Conservation (phyloP, 2,888 invertebrate genomes). For the Tetragnatha montana region DNA sequence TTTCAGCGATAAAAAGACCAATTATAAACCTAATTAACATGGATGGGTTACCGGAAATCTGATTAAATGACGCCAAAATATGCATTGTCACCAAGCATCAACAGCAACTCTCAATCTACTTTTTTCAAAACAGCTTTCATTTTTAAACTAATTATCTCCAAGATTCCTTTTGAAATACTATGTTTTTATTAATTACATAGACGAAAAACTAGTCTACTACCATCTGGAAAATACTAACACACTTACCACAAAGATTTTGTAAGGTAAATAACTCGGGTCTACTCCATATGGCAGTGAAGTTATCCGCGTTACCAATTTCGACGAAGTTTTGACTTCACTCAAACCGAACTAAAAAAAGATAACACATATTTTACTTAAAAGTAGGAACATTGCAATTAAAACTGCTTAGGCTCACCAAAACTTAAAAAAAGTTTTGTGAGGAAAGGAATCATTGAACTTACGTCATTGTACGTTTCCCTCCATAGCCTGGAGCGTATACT, state of each 20-base stretch:
- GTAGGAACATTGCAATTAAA: background rate
- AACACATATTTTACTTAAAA: background rate
- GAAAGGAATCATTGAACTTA: conserved; percentile 73
- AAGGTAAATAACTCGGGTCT: conserved; percentile 77
- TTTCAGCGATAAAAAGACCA: no score
- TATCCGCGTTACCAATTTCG: conserved; percentile 85
- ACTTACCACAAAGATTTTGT: conserved; percentile 58
- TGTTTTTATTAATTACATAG: no score
- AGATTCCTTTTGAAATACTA: no score
- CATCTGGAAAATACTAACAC: background rate
- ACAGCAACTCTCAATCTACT: no score
- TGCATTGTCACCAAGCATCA: no score
- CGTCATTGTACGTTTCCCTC: conserved; percentile 85
- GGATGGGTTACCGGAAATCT: no score
- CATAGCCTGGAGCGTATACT: conserved; percentile 84
- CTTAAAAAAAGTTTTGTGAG: background rate
- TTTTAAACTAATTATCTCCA: no score
- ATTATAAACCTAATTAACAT: no score
- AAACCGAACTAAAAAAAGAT: conserved; percentile 51
- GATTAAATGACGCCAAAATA: no score
- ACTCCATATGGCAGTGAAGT: conserved; percentile 85
- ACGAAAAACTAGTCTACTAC: no score
- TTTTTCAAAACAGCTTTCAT: no score
- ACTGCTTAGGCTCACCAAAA: background rate
- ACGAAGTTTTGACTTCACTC: conserved; percentile 81